phyloP scores from a whole-genome alignment of 2,888 invertebrate genomes.

The Cotesia congregata region DNA sequence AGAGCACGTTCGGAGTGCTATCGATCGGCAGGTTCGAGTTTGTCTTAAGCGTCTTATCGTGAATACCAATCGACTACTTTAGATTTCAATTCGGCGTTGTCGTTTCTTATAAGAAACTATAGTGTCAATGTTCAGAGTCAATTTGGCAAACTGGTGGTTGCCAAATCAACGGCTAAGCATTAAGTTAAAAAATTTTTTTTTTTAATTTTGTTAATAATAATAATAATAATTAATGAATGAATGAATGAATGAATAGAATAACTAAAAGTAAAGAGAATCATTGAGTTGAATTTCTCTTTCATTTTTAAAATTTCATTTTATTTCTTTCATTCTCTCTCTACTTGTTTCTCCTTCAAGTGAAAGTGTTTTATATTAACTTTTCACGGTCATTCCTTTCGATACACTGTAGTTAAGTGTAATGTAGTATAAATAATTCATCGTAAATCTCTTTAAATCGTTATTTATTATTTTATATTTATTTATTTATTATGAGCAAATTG shows the following conservation, averaged over 20 bases:
- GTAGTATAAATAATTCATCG: too few relatives aligned
- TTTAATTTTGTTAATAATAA: too few relatives aligned
- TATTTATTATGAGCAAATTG: neutral
- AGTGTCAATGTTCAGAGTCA: slow-evolving; percentile 32
- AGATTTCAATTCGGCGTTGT: slow-evolving; percentile 60
- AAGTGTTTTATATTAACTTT: slow-evolving; percentile 46
- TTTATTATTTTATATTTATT: neutral
- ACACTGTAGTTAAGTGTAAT: neutral
- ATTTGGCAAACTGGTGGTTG: slow-evolving; percentile 10
- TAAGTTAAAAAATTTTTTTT: neutral
- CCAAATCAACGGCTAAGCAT: neutral
- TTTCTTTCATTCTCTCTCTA: neutral
- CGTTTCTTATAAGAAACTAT: slow-evolving; percentile 17
- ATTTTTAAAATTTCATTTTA: slow-evolving; percentile 18
- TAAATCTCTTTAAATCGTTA: too few relatives aligned
- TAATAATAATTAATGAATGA: neutral
- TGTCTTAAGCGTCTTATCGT: slow-evolving; percentile 46
- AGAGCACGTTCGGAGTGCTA: slow-evolving; percentile 43
- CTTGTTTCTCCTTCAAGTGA: slow-evolving; percentile 38
- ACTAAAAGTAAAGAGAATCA: neutral
- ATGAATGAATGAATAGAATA: neutral
- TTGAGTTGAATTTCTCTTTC: neutral
- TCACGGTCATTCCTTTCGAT: slow-evolving; percentile 32
- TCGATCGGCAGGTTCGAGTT: slow-evolving; percentile 46
- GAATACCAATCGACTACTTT: slow-evolving; percentile 60